Evolutionary conservation across 2,797 vertebrate species (phyloP), one percentile per base, ranked within the genome.

Genomic region (Danio aesculapii): DNA sequence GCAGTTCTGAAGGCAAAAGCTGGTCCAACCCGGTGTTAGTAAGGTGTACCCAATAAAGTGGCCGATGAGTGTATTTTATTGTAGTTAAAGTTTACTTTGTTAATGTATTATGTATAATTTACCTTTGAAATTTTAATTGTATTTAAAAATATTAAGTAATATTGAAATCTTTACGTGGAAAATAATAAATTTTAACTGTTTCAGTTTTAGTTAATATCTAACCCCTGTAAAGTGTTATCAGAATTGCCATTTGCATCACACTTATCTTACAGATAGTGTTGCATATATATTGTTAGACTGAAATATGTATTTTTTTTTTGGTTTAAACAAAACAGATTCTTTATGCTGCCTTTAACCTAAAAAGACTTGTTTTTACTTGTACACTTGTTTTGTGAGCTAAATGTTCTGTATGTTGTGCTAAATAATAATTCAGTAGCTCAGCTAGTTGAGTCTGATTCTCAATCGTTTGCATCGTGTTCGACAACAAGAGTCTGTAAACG

Each of bases 381-480:
- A 4, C 1, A n/a, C n/a, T 55, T 53, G 2, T 55, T 53, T 3
- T 53, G 52, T 53, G 52, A 30, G 30, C 1, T 19, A 58, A 58
- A 58, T 21, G 17, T 11, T 10, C n/a, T 16, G 30, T 30, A 30
- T 30, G 3, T 9, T 57, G n/a, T 4, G 9, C 17, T 30, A 30
- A 30, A 30, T 30, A 30, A 30, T 30, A 30, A 30, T 30, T 3
- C 47, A 49, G 7, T 49, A 49, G 47, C 11, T 58, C 55, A 4
- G 43, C 16, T 69, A 6, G 46, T 52, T 12, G 19, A 70, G 46
- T 49, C 66, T 69, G 55, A 47, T 10, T 66, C 58, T 4, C 4
- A 9, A n/a, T 83, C 81, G 75, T 44, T 72, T 74, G 49, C 44
- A 41, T 17, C 0, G 6, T 62, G 53, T 59, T 59, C 12, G 21